A percentile compares a stretch with the other conserved stretches of the same genome.
Evolutionary conservation across 2,113 vertebrate species (phyloP).

Genomic region (Murina feae): DNA sequence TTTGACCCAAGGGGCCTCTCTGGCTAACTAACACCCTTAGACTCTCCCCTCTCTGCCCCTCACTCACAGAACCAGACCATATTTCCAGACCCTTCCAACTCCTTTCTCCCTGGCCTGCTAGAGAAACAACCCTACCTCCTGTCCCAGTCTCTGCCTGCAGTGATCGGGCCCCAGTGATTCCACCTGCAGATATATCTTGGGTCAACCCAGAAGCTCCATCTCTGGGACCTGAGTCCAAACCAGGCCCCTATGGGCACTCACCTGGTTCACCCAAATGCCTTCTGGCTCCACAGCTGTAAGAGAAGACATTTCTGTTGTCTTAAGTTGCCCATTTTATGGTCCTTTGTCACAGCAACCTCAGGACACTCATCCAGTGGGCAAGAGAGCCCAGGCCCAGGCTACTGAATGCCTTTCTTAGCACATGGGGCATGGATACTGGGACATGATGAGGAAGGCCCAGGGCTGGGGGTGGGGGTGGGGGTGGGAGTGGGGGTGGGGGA

Average conservation of each 20-base stretch:
- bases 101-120: not conserved
- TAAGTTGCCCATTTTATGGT: not conserved
- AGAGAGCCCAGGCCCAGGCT: not conserved
- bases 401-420: not conserved
- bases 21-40: not conserved
- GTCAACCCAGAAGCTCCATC: not conserved
- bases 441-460: not conserved
- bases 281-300: not conserved
- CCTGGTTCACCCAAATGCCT: not conserved
- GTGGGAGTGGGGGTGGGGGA: accelerated
- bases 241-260: not conserved
- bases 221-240: not conserved
- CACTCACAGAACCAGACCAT: not conserved
- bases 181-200: not conserved
- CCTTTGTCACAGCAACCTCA: not conserved
- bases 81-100: not conserved
- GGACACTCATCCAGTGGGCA: not conserved
- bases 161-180: not conserved
- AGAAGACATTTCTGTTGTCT: not conserved
- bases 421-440: no score
- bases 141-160: not conserved
- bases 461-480: not conserved
- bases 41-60: not conserved
- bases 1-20: not conserved
- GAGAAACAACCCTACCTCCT: not conserved